A percentile compares a stretch with the other conserved stretches of the same genome.
phyloP scores from a whole-genome alignment of 2,797 vertebrate genomes.

The Smutsia temminckii region DNA sequence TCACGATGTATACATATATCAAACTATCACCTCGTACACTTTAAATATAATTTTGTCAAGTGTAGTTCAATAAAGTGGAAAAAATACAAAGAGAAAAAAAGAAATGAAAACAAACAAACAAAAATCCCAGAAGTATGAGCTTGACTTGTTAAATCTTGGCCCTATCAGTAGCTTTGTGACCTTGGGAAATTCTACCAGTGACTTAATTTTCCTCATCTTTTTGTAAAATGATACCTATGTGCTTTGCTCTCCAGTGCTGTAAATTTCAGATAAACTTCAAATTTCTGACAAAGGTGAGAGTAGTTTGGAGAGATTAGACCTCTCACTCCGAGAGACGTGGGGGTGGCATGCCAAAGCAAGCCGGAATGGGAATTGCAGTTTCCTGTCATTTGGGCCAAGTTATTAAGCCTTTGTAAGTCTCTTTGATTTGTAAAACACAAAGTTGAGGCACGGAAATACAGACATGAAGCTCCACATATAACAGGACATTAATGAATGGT shows the following conservation, averaged over 20 bases:
- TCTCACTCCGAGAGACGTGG: background rate
- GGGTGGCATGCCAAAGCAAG: background rate
- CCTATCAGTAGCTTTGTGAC: background rate
- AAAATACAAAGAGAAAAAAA: background rate
- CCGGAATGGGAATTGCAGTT: background rate
- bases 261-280: background rate
- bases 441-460: background rate
- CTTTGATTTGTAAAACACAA: conserved; percentile 38
- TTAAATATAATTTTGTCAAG: background rate
- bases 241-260: background rate
- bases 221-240: conserved; percentile 26
- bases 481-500: background rate
- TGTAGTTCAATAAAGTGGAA: background rate
- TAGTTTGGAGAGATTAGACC: background rate
- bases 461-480: background rate
- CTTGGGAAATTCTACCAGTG: conserved; percentile 23
- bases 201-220: background rate
- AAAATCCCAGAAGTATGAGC: background rate
- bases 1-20: background rate
- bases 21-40: background rate
- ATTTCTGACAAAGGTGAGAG: background rate
- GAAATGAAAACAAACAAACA: too few relatives aligned
- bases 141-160: conserved; percentile 25
- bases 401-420: conserved; percentile 8
- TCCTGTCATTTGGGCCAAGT: background rate